Evolutionary conservation across 2,888 invertebrate genomes (phyloP).

Genomic region (Agrochola litura): DNA sequence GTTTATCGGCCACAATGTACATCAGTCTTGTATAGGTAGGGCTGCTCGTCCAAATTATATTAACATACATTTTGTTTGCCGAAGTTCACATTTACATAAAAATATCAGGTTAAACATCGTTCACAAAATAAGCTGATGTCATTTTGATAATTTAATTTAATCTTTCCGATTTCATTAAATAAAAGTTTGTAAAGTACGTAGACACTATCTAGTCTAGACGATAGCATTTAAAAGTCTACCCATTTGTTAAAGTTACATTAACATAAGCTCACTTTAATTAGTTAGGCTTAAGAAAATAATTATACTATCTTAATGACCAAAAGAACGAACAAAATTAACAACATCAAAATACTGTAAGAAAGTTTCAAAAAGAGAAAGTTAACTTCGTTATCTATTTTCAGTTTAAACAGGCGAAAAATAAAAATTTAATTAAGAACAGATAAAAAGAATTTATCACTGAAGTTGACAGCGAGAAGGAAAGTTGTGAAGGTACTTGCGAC

Average conservation of each 20-base stretch:
- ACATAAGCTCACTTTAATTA: constrained; percentile 19
- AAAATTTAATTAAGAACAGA: constrained; percentile 55
- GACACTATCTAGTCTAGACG: background rate
- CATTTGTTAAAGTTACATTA: constrained; percentile 5
- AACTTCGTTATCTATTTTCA: constrained; percentile 44
- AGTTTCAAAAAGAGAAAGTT: constrained; percentile 38
- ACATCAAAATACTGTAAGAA: constrained; percentile 38
- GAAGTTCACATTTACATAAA: background rate
- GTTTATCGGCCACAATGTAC: too few relatives aligned
- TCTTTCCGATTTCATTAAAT: background rate
- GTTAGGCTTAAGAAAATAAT: constrained; percentile 2
- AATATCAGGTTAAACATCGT: background rate
- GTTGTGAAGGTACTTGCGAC: constrained; percentile 21
- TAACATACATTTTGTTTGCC: background rate
- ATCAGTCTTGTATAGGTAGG: too few relatives aligned
- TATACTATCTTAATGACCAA: constrained; percentile 31
- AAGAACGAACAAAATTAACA: constrained; percentile 35
- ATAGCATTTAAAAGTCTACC: background rate
- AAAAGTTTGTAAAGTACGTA: background rate
- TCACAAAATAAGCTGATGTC: background rate
- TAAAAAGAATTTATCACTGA: constrained; percentile 52
- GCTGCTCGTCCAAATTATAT: background rate
- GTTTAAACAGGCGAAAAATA: constrained; percentile 46
- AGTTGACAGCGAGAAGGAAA: constrained; percentile 50
- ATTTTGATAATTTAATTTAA: background rate